These are phyloP conservation scores for Hiodon tergisus DNA, from an alignment of 2,113 vertebrate genomes.

Conservation along the genomic window DNA sequence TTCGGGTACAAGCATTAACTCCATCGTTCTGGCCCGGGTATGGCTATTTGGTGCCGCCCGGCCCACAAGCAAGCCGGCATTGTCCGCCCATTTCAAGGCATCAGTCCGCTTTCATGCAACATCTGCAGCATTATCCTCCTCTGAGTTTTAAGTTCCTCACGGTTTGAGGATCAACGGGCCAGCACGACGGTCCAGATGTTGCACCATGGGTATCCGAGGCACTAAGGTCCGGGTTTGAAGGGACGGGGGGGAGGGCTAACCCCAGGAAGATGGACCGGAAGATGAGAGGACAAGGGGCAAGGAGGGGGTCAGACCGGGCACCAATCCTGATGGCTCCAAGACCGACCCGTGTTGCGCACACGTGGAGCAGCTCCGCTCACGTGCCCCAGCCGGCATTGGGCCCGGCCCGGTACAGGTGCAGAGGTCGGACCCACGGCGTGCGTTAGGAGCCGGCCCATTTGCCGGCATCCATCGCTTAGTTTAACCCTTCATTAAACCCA, in stretches of 20 bases:
- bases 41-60: too few species aligned
- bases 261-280: neutral
- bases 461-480: neutral
- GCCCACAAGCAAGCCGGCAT: neutral
- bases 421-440: neutral
- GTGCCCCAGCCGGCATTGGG: too few species aligned
- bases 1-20: neutral
- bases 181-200: too few species aligned
- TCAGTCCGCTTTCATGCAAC: too few species aligned
- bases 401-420: neutral
- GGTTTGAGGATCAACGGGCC: too few species aligned
- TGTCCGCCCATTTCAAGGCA: neutral
- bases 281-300: neutral
- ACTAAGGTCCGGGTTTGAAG: neutral
- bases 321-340: too few species aligned
- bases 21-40: neutral
- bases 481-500: neutral
- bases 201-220: neutral
- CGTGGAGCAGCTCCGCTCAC: too few species aligned
- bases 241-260: neutral
- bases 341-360: too few species aligned
- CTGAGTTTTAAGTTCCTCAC: neutral
- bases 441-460: neutral
- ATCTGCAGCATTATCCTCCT: neutral
- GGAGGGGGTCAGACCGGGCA: too few species aligned